These are phyloP conservation scores for Parus major DNA, from an alignment of 2,113 vertebrate species.

Conservation along the genomic window DNA sequence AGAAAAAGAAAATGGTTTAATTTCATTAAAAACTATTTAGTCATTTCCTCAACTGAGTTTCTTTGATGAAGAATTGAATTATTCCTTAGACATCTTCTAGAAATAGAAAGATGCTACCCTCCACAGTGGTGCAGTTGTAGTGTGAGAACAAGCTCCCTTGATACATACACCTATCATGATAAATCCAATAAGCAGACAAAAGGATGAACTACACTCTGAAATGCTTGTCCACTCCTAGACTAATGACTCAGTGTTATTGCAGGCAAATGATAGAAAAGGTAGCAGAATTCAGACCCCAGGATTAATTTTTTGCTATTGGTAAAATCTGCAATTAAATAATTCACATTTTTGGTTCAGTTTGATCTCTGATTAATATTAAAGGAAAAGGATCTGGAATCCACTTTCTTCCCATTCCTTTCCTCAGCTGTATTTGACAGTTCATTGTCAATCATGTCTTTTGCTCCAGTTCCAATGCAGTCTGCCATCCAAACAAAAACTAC, in stretches of 20 bases:
- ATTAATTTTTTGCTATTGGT: not conserved
- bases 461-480: not conserved
- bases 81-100: not conserved
- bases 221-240: not conserved
- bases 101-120: conserved; percentile 20
- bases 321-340: conserved; percentile 5
- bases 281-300: not conserved
- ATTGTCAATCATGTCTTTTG: not conserved
- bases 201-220: not conserved
- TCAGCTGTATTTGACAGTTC: not conserved
- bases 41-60: not conserved
- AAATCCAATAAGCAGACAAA: not conserved
- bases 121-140: not conserved
- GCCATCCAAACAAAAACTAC: not conserved
- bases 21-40: not conserved
- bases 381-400: not conserved
- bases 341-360: not conserved
- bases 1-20: not conserved
- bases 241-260: not conserved
- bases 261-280: not conserved
- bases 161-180: not conserved
- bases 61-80: conserved; percentile 16
- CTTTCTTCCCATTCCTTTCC: not conserved
- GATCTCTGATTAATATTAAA: conserved; percentile 16
- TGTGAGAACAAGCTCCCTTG: not conserved